Percentiles rank a stretch among this genome's conserved stretches.
Conservation (phyloP, 2,797 vertebrate genomes). For the Octomys mimax region DNA sequence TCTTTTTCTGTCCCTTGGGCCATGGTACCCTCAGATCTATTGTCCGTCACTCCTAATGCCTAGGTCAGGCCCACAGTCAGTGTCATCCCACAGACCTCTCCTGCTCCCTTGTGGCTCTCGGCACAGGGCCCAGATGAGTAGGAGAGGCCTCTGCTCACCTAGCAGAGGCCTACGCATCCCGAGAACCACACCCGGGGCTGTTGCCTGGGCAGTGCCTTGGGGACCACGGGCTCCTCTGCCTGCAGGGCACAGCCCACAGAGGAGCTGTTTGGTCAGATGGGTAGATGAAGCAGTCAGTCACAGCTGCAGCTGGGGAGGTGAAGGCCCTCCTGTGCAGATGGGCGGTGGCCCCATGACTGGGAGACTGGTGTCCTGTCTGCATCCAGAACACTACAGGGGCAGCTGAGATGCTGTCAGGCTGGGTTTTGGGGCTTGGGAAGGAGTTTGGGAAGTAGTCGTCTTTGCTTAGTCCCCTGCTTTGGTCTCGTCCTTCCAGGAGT, state of each 20-base stretch:
- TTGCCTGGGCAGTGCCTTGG: neutral
- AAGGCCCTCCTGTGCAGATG: neutral
- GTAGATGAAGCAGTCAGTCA: neutral
- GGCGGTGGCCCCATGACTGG: neutral
- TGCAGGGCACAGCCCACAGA: neutral
- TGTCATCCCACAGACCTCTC: neutral
- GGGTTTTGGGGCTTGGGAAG: neutral
- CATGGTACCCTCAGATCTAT: neutral
- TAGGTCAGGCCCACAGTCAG: neutral
- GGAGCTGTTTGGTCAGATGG: neutral
- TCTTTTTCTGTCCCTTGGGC: neutral
- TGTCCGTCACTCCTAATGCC: neutral
- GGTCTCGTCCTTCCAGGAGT: neutral
- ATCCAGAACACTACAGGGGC: neutral
- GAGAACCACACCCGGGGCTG: neutral
- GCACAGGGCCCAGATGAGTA: neutral
- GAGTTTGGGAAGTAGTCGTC: rapidly evolving
- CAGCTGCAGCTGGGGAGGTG: neutral
- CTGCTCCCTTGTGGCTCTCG: neutral
- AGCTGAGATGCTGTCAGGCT: too few species aligned
- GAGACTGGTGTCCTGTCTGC: neutral
- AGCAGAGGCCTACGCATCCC: neutral
- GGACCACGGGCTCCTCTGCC: neutral
- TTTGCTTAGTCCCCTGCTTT: neutral
- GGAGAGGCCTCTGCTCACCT: neutral